These are phyloP conservation scores for Lepeophtheirus salmonis DNA, from an alignment of 1,140 invertebrate genomes.

Conservation along the genomic window DNA sequence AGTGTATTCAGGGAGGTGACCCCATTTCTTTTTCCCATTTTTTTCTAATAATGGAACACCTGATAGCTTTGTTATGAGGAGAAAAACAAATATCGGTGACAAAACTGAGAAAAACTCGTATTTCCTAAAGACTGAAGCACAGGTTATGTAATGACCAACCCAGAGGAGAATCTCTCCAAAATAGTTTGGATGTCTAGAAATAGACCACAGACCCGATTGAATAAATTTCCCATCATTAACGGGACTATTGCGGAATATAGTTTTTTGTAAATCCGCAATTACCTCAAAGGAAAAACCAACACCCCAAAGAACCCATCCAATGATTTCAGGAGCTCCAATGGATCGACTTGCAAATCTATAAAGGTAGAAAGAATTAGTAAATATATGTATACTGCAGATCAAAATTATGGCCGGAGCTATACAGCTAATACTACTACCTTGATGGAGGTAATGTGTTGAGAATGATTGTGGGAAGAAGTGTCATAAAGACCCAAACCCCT, in stretches of 20 bases:
- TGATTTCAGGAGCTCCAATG: slow-evolving; percentile 37
- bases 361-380: neutral
- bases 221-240: slow-evolving; percentile 40
- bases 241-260: slow-evolving; percentile 64
- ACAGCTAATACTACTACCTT: neutral
- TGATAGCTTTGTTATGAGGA: slow-evolving; percentile 69
- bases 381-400: neutral
- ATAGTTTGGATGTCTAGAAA: slow-evolving; percentile 82
- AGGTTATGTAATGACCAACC: slow-evolving; percentile 81
- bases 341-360: slow-evolving; percentile 8
- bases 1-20: slow-evolving; percentile 20
- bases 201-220: slow-evolving; percentile 54
- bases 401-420: neutral
- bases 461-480: slow-evolving; percentile 29
- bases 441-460: slow-evolving; percentile 22
- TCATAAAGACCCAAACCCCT: slow-evolving; percentile 26
- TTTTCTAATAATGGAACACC: slow-evolving; percentile 65
- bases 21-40: slow-evolving; percentile 21
- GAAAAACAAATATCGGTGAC: slow-evolving; percentile 66
- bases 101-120: slow-evolving; percentile 47
- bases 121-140: slow-evolving; percentile 58
- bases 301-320: slow-evolving; percentile 59
- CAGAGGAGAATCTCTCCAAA: slow-evolving; percentile 83
- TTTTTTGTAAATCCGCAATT: slow-evolving; percentile 75
- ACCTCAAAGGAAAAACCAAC: slow-evolving; percentile 65